Percentiles rank a stretch among this genome's conserved stretches.
Evolutionary conservation across 2,113 vertebrate species (phyloP).

Genomic region (Phyllostomus discolor): DNA sequence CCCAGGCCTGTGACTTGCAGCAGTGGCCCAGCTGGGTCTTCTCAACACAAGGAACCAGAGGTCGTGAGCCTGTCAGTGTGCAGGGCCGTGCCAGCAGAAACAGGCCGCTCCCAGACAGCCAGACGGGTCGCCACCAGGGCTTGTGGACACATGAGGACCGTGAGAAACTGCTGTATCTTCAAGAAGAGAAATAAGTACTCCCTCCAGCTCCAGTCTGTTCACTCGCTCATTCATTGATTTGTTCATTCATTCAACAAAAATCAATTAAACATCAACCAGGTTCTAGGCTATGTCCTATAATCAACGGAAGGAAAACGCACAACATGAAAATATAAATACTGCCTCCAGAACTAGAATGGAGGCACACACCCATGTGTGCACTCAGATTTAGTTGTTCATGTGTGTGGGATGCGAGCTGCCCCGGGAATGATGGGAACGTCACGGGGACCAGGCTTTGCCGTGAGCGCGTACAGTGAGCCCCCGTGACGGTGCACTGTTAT

Average conservation of each 20-base stretch:
- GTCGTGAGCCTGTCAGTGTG: background rate
- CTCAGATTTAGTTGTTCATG: background rate
- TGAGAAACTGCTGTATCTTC: background rate
- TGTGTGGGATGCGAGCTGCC: background rate
- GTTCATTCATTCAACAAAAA: background rate
- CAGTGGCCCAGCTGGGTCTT: background rate
- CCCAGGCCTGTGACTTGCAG: background rate
- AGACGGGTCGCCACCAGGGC: background rate
- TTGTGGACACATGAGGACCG: background rate
- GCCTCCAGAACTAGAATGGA: background rate
- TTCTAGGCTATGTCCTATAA: background rate
- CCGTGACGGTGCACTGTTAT: background rate
- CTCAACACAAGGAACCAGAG: background rate
- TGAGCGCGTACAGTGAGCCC: background rate
- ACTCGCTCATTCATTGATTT: background rate
- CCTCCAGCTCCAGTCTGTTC: background rate
- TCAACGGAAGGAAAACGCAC: background rate
- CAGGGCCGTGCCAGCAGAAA: background rate
- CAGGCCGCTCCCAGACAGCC: background rate
- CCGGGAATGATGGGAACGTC: background rate
- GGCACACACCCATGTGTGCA: background rate
- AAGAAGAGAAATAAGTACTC: background rate
- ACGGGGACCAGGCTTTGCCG: background rate
- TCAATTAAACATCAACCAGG: background rate
- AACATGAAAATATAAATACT: background rate